Percentiles rank a stretch among this genome's conserved stretches.
phyloP scores from a whole-genome alignment of 2,888 invertebrate genomes.

The Lithophane leautieri region DNA sequence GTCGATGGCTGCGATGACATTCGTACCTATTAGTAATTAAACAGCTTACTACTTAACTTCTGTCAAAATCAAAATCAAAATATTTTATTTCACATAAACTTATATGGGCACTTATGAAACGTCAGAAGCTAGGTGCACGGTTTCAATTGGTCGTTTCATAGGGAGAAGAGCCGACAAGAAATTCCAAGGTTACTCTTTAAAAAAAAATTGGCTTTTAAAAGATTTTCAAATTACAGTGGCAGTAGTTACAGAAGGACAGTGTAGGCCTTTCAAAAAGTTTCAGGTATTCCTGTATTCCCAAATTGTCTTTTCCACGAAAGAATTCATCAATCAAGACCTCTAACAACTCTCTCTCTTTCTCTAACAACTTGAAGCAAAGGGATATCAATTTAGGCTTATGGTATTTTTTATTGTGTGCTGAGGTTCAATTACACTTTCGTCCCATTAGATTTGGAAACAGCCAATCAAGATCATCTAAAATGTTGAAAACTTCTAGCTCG shows the following conservation, averaged over 20 bases:
- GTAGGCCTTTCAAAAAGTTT: too few species aligned
- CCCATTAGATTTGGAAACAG: background rate
- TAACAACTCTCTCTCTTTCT: too few species aligned
- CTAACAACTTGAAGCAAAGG: background rate
- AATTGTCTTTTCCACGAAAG: background rate
- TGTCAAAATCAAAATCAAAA: too few species aligned
- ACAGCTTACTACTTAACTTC: background rate
- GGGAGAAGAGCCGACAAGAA: too few species aligned
- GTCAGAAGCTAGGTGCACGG: too few species aligned
- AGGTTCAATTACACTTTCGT: background rate
- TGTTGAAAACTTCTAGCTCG: background rate
- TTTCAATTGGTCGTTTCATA: too few species aligned
- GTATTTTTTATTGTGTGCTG: background rate
- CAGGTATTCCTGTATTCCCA: background rate
- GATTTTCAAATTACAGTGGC: too few species aligned
- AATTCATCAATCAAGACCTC: background rate
- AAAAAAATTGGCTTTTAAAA: too few species aligned
- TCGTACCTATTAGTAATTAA: background rate
- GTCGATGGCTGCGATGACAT: slow-evolving; percentile 15
- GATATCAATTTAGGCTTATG: background rate
- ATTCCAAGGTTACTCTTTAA: too few species aligned
- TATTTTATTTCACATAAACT: too few species aligned
- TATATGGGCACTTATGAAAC: too few species aligned
- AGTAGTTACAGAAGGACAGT: too few species aligned
- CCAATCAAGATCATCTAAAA: background rate